Percentiles rank a stretch among this genome's conserved stretches.
Conservation (phyloP, 2,797 vertebrate species). For the Neoniphon sammara region DNA sequence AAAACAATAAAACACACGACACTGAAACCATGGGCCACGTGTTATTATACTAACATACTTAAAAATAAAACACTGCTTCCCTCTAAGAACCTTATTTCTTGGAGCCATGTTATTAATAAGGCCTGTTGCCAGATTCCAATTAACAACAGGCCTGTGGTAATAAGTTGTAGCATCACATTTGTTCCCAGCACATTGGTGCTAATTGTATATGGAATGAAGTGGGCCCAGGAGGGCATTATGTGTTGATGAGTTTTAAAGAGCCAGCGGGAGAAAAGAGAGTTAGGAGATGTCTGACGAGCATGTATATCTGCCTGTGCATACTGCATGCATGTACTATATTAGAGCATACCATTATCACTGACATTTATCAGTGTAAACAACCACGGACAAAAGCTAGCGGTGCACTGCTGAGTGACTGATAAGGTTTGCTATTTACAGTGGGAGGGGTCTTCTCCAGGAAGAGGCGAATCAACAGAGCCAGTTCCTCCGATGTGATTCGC, state of each 20-base stretch:
- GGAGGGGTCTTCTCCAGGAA: slow-evolving; percentile 95
- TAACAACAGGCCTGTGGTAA: slow-evolving; percentile 56
- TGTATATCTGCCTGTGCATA: slow-evolving; percentile 25
- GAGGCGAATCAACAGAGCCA: slow-evolving; percentile 90
- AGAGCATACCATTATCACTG: no score
- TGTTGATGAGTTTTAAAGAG: slow-evolving; percentile 51
- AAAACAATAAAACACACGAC: slow-evolving; percentile 4
- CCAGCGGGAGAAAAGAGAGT: slow-evolving; percentile 28
- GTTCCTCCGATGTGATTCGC: slow-evolving; percentile 91
- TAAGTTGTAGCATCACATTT: slow-evolving; percentile 47
- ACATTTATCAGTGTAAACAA: slow-evolving; percentile 32
- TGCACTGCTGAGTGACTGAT: slow-evolving; percentile 41
- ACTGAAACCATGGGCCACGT: slow-evolving; percentile 38
- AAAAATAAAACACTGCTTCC: slow-evolving; percentile 54
- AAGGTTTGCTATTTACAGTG: slow-evolving; percentile 84
- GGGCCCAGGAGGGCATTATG: slow-evolving; percentile 19
- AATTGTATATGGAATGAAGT: slow-evolving; percentile 43
- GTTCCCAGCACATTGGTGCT: slow-evolving; percentile 52
- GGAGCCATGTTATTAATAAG: slow-evolving; percentile 48
- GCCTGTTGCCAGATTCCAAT: slow-evolving; percentile 44
- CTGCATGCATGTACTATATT: slow-evolving; percentile 5
- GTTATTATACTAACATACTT: slow-evolving; percentile 35
- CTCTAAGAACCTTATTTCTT: slow-evolving; percentile 29
- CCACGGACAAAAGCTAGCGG: slow-evolving; percentile 24
- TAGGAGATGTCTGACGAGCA: slow-evolving; percentile 17